Conservation (phyloP, 2,113 vertebrate species). For the Zosterops lateralis region DNA sequence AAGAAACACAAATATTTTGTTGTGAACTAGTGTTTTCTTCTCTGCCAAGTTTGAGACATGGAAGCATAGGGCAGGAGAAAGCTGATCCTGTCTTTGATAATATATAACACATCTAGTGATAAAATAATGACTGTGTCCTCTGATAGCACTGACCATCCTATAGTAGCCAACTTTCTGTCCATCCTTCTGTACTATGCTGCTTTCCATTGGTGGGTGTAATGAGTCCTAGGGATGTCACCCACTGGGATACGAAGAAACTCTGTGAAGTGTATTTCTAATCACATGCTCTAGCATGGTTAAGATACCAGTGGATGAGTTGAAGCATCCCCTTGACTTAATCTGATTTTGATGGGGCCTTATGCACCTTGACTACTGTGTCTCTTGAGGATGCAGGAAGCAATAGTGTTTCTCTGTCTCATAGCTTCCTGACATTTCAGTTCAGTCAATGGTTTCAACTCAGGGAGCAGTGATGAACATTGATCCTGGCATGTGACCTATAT, state of each 20-base stretch:
- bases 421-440: background rate
- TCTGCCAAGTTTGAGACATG: background rate
- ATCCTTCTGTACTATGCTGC: background rate
- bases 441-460: background rate
- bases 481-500: background rate
- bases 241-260: background rate
- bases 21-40: background rate
- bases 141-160: background rate
- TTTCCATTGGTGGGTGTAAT: background rate
- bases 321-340: background rate
- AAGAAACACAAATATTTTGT: background rate
- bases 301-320: background rate
- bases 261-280: background rate
- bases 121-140: background rate
- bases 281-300: background rate
- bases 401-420: background rate
- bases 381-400: background rate
- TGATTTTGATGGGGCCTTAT: background rate
- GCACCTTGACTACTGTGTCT: background rate
- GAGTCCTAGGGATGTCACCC: background rate
- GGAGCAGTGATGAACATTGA: background rate
- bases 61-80: background rate
- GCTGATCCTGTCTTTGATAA: background rate
- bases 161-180: background rate
- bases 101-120: background rate